A percentile compares a stretch with the other conserved stretches of the same genome.
Conservation (phyloP, 2,888 invertebrate genomes). For the Lepeophtheirus nordmannii region DNA sequence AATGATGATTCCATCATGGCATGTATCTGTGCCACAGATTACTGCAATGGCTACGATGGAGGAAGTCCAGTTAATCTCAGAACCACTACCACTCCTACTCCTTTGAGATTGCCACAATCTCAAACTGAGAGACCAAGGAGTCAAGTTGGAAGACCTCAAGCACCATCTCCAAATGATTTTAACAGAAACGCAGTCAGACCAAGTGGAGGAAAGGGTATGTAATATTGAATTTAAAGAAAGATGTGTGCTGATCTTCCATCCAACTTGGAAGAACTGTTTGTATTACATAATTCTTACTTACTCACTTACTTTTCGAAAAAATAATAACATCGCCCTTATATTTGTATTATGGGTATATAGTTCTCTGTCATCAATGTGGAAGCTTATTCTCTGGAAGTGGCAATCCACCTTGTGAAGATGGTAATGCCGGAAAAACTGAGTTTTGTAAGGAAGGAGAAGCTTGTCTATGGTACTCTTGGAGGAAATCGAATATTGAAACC, state of each 20-base stretch:
- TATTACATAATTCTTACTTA: too few species aligned
- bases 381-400: conserved; percentile 7
- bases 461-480: conserved; percentile 24
- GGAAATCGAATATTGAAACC: conserved; percentile 17
- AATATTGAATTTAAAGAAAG: background rate
- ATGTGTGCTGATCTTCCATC: too few species aligned
- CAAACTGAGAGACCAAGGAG: conserved; percentile 2
- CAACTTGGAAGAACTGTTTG: too few species aligned
- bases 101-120: conserved; percentile 1
- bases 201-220: background rate
- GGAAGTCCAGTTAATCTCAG: background rate
- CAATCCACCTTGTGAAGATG: conserved; percentile 1
- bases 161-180: background rate
- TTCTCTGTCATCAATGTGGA: conserved; percentile 23
- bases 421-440: background rate
- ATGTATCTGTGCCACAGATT: conserved; percentile 21
- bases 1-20: conserved; percentile 11
- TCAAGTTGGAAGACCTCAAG: conserved; percentile 1
- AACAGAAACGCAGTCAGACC: background rate
- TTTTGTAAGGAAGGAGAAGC: conserved; percentile 21
- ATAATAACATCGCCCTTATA: background rate
- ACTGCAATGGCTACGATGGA: conserved; percentile 17
- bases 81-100: background rate
- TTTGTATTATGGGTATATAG: background rate
- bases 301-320: too few species aligned